Evolutionary conservation across 1,140 invertebrate species (phyloP), one percentile per base, ranked within the genome.

Genomic region (Muscidifurax raptorellus): DNA sequence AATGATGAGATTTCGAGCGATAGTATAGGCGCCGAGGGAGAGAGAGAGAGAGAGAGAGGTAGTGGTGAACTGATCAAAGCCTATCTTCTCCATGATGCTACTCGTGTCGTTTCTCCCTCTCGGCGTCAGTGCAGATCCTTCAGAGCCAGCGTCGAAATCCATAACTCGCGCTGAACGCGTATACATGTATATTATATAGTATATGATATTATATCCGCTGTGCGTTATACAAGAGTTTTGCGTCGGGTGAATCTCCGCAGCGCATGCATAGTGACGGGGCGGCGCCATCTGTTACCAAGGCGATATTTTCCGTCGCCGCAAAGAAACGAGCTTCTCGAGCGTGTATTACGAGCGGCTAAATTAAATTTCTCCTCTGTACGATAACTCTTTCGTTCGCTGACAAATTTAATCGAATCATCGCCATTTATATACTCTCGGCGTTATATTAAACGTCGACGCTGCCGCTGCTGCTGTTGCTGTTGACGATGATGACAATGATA

Each of bases 11-110:
- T 36, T 59, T 18, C 25, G 66, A 69, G 66, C 18, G 64, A 47
- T 6, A 47, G 44, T 12, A 13, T n/a, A 47, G 44, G 15, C 15
- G 18, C 1, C 5, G 52, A 59, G 52, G n/a, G 52, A n/a, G 52
- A 59, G 52, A 59, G 52, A 47, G 44, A 47, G 44, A 47, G 13
- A 40, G 44, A 47, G 44, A 47, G 44, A 47, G 44, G 2, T 10
- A 28, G 28, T 40, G 5, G 18, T 18, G n/a, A n/a, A 71, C 81
- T 82, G 76, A 82, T 82, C 81, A 67, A 82, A 82, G 30, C 36
- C 10, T 40, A 67, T 27, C 22, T 6, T 6, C 40, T 25, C 36
- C 12, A n/a, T n/a, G n/a, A n/a, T n/a, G n/a, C n/a, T n/a, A n/a
- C n/a, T n/a, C n/a, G n/a, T n/a, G n/a, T n/a, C n/a, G 36, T 44